Percentiles rank a stretch among this genome's conserved stretches.
Evolutionary conservation across 2,113 vertebrate species (phyloP).

Genomic region (Vanacampus margaritifer): DNA sequence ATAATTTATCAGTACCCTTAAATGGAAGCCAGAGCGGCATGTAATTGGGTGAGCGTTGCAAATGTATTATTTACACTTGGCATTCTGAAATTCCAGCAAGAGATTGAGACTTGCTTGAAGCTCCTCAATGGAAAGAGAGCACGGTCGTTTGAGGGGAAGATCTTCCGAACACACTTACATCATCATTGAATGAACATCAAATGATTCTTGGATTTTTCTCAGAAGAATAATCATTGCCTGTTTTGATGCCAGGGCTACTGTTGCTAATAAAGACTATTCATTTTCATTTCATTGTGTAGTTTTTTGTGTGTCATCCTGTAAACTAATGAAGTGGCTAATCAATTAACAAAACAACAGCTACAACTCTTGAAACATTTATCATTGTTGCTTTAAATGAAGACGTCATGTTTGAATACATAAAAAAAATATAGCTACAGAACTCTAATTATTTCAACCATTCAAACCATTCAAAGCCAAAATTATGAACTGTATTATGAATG

Average conservation of each 20-base stretch:
- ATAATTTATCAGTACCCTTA: neutral
- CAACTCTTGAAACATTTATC: too few species aligned
- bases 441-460: neutral
- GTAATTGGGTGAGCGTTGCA: neutral
- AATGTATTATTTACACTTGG: neutral
- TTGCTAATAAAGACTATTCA: too few species aligned
- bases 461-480: slow-evolving; percentile 60
- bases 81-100: neutral
- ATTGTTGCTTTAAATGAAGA: neutral
- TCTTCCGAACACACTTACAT: neutral
- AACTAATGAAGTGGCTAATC: too few species aligned
- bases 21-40: neutral
- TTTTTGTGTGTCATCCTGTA: too few species aligned
- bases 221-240: too few species aligned
- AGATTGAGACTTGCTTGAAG: neutral
- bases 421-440: too few species aligned
- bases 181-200: neutral
- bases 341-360: too few species aligned
- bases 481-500: slow-evolving; percentile 63
- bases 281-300: too few species aligned
- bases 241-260: too few species aligned
- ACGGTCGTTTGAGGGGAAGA: neutral
- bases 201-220: neutral
- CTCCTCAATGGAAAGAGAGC: neutral
- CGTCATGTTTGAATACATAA: neutral